Percentiles rank a stretch among this genome's conserved stretches.
Evolutionary conservation across 2,888 invertebrate species (phyloP).

Genomic region (Lasioglossum pauxillum): DNA sequence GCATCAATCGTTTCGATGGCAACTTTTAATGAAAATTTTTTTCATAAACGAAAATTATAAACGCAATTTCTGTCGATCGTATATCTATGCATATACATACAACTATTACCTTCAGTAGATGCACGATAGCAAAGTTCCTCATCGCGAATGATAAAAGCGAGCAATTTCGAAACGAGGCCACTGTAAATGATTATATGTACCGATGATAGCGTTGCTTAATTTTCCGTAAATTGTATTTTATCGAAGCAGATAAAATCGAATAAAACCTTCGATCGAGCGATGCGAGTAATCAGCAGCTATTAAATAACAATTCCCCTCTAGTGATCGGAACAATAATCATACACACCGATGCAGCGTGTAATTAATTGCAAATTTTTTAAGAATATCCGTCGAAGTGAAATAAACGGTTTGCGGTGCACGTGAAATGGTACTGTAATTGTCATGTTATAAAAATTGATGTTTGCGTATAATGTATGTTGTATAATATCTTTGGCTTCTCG

Average conservation of each 20-base stretch:
- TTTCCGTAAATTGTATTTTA: constrained; percentile 56
- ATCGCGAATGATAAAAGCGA: constrained; percentile 38
- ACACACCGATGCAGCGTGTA: not conserved
- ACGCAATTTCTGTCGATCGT: not conserved
- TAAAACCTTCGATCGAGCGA: constrained; percentile 24
- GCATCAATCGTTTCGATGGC: not conserved
- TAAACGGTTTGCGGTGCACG: not conserved
- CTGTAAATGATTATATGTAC: constrained; percentile 41
- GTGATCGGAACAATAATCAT: constrained; percentile 34
- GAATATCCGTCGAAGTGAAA: not conserved
- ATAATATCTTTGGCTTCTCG: not conserved
- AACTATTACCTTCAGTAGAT: not conserved
- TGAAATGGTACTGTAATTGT: not conserved
- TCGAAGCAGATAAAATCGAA: constrained; percentile 45
- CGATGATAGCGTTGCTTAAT: constrained; percentile 42
- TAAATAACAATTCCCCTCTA: constrained; percentile 45
- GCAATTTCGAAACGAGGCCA: constrained; percentile 44
- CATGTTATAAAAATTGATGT: not conserved
- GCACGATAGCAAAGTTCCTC: constrained; percentile 17
- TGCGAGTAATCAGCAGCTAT: constrained; percentile 48
- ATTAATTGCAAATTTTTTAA: constrained; percentile 16
- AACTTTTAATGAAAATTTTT: not conserved
- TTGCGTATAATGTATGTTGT: no score
- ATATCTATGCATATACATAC: not conserved
- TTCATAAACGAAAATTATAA: not conserved